Evolutionary conservation across 2,888 invertebrate species (phyloP).

Genomic region (Tiphia femorata): DNA sequence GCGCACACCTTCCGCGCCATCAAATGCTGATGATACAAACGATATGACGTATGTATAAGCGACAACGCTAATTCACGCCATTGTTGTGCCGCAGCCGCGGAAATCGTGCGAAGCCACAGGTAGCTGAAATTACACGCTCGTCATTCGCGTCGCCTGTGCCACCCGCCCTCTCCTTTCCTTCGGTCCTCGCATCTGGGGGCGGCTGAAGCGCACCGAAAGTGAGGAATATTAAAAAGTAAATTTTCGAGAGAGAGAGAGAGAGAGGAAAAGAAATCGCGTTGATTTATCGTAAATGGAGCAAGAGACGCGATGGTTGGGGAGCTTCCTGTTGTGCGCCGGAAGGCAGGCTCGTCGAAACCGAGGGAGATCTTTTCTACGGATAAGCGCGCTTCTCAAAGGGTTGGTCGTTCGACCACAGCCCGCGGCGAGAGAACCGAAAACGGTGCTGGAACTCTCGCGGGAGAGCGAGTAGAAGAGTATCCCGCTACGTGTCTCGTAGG

Average conservation of each 20-base stretch:
- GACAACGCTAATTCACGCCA: conserved; percentile 59
- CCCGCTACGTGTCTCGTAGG: conserved; percentile 15
- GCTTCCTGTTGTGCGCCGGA: conserved; percentile 59
- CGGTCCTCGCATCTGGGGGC: too few relatives aligned
- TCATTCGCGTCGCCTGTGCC: conserved; percentile 3
- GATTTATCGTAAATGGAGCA: background rate
- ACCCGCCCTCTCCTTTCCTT: conserved; percentile 8
- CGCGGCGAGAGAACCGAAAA: conserved; percentile 31
- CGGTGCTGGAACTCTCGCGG: conserved; percentile 19
- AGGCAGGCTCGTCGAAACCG: conserved; percentile 37
- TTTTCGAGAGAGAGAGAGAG: too few relatives aligned
- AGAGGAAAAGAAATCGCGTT: background rate
- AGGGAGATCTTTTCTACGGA: conserved; percentile 50
- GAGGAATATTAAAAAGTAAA: too few relatives aligned
- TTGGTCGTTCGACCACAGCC: conserved; percentile 53
- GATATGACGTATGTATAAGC: conserved; percentile 59
- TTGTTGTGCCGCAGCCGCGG: conserved; percentile 54
- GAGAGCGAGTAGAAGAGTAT: too few relatives aligned
- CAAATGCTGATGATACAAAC: conserved; percentile 67
- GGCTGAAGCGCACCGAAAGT: too few relatives aligned
- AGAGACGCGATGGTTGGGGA: conserved; percentile 49
- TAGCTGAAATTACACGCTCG: conserved; percentile 46
- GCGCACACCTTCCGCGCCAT: conserved; percentile 53
- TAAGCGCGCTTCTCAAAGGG: conserved; percentile 57
- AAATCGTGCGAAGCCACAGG: conserved; percentile 61